Percentiles rank a stretch among this genome's conserved stretches.
Evolutionary conservation across 2,888 invertebrate genomes (phyloP).

Genomic region (Mesorhabditis belari): DNA sequence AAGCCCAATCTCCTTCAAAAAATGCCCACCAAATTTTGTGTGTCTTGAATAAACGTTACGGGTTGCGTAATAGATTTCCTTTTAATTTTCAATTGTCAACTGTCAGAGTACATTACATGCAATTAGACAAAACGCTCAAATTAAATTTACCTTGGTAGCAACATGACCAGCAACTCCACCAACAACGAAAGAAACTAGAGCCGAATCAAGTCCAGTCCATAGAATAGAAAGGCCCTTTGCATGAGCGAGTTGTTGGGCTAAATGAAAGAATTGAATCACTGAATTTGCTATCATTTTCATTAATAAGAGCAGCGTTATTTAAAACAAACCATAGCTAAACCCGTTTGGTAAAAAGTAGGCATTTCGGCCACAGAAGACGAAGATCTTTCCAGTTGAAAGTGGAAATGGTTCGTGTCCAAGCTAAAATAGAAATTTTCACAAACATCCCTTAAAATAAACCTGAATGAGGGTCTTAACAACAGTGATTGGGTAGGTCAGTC

Average conservation of each 20-base stretch:
- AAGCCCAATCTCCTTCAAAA: too few relatives aligned
- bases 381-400: constrained; percentile 40
- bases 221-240: constrained; percentile 32
- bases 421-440: not conserved
- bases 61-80: too few relatives aligned
- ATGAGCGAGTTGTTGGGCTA: constrained; percentile 28
- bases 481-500: constrained; percentile 37
- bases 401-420: constrained; percentile 52
- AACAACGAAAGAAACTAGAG: constrained; percentile 22
- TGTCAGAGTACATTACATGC: too few relatives aligned
- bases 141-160: constrained; percentile 5
- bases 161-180: constrained; percentile 23
- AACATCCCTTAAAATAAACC: not conserved
- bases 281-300: not conserved
- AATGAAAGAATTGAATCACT: not conserved
- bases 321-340: constrained; percentile 42
- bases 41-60: too few relatives aligned
- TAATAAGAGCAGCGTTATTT: not conserved
- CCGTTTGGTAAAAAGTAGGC: constrained; percentile 51
- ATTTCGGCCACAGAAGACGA: constrained; percentile 40
- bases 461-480: constrained; percentile 39
- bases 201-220: constrained; percentile 47
- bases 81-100: too few relatives aligned
- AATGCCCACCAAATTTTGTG: too few relatives aligned
- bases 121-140: too few relatives aligned